phyloP scores from a whole-genome alignment of 2,888 invertebrate species.

The Gymnosoma rotundatum region DNA sequence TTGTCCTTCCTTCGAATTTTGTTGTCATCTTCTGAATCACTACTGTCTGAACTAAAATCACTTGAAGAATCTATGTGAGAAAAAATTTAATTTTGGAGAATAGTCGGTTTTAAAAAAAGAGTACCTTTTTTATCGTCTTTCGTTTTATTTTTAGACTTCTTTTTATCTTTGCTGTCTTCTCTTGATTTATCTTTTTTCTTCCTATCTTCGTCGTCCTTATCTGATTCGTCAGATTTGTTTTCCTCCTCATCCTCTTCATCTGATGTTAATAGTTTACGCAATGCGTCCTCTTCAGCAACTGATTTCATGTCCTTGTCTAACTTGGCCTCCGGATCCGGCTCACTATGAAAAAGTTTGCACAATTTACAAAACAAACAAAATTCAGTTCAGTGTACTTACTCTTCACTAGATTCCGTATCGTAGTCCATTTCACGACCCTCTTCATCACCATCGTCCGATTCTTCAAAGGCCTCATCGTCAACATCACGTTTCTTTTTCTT shows the following conservation, averaged over 20 bases:
- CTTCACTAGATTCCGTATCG: slow-evolving; percentile 93
- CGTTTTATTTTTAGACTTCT: slow-evolving; percentile 85
- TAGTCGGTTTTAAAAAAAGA: slow-evolving; percentile 7
- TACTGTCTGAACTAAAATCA: slow-evolving; percentile 88
- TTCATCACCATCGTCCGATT: slow-evolving; percentile 98
- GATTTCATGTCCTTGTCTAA: slow-evolving; percentile 91
- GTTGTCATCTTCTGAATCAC: slow-evolving; percentile 86
- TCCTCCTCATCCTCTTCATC: slow-evolving; percentile 94
- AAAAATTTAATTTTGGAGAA: background rate
- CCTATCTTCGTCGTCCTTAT: slow-evolving; percentile 89
- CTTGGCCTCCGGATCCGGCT: slow-evolving; percentile 88
- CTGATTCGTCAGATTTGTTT: slow-evolving; percentile 89
- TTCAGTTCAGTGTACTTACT: slow-evolving; percentile 83
- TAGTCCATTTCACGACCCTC: slow-evolving; percentile 97
- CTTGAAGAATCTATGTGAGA: slow-evolving; percentile 85
- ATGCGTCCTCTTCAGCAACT: slow-evolving; percentile 95
- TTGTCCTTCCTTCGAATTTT: slow-evolving; percentile 80
- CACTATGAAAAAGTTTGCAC: slow-evolving; percentile 81
- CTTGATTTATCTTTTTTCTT: slow-evolving; percentile 87
- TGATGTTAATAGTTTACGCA: slow-evolving; percentile 92
- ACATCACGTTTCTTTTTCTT: slow-evolving; percentile 91
- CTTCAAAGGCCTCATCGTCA: slow-evolving; percentile 95
- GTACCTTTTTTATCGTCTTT: slow-evolving; percentile 86
- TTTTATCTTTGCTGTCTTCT: slow-evolving; percentile 84
- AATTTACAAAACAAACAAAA: background rate